Base-by-base conservation (phyloP, 2,888 invertebrate genomes). In the Nesidiocoris tenuis region DNA sequence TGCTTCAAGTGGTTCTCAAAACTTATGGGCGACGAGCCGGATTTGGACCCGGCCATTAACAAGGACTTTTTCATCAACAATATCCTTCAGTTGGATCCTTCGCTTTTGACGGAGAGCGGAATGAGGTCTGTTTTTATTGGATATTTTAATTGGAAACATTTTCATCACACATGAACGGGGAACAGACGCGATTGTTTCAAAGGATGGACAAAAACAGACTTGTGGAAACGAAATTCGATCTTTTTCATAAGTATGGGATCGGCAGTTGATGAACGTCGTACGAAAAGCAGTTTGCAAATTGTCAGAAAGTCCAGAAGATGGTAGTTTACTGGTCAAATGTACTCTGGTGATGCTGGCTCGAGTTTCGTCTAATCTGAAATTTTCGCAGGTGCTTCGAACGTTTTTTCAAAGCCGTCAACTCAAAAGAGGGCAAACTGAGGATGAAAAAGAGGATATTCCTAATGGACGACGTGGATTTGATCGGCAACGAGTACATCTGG, bases 1-100 rank as follows among this genome's bases (percentile, higher is more conserved):
- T 97, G 98, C 84, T 98, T 98, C 85, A 93, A 95, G 81, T 98
- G 98, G 98, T 98, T 97, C 86, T 95, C 96, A 56, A 97, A 97
- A 85, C 85, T 96, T 55, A 95, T 96, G 95, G 94, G 94, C 18
- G 97, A 97, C 81, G 97, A 98, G 83, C 96, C 97, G 0, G 98
- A 98, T 84, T 85, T 98, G 74, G 98, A 98, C 85, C 97, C 97
- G 0, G 95, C 95, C 80, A 95, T 97, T 75, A 96, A 95, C 82
- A 90, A 93, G 83, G 95, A 95, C 84, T 98, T 98, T 86, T 98
- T 98, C 86, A 94, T 96, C 84, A 91, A 92, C 82, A 96, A 97
- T 83, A 92, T 98, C 80, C 87, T 98, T 80, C 94, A 94, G 82
- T 87, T 98, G 81, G 93, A 97, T 84, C 96, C 98, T 0, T 90